phyloP scores from a whole-genome alignment of 2,797 vertebrate genomes.

The Todus mexicanus region DNA sequence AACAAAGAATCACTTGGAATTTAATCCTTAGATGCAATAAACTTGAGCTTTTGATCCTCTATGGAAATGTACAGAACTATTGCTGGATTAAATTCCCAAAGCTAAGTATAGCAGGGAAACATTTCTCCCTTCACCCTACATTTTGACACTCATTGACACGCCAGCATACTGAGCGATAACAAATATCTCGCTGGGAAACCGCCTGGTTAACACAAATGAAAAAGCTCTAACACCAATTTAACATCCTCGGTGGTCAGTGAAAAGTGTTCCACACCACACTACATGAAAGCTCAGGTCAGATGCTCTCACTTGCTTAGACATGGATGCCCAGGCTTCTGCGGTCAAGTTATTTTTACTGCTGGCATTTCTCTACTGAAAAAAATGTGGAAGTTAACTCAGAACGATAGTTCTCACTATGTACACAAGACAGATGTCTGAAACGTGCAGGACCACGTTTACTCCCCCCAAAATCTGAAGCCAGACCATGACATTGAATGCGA shows the following conservation, averaged over 20 bases:
- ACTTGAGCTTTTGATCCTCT: not conserved
- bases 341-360: not conserved
- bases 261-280: not conserved
- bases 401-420: not conserved
- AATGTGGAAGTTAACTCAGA: not conserved
- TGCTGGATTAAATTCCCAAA: not conserved
- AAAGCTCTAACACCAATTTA: not conserved
- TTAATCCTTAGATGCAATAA: not conserved
- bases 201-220: not conserved
- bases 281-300: not conserved
- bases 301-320: not conserved
- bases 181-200: not conserved
- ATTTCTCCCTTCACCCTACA: not conserved
- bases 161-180: not conserved
- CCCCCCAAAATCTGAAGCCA: not conserved
- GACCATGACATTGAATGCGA: not conserved
- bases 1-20: not conserved
- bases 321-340: not conserved
- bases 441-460: not conserved
- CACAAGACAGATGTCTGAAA: not conserved
- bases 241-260: not conserved
- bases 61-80: not conserved
- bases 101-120: not conserved
- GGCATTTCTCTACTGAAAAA: not conserved
- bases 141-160: not conserved